Percentiles rank a stretch among this genome's conserved stretches.
phyloP scores from a whole-genome alignment of 2,888 invertebrate species.

The Ecdyonurus torrentis region DNA sequence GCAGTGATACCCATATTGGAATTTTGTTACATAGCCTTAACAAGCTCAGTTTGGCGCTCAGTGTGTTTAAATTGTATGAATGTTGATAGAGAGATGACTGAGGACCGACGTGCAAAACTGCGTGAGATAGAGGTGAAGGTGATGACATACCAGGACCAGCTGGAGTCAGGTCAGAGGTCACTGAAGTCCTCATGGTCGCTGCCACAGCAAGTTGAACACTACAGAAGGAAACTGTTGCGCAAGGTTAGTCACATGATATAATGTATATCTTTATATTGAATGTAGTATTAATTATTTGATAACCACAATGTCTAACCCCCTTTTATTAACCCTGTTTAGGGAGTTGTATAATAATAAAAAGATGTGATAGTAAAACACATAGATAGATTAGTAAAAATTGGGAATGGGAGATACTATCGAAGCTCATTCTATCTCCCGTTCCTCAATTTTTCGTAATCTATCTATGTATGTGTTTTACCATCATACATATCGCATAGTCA shows the following conservation, averaged over 20 bases:
- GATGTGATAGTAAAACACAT: too few relatives aligned
- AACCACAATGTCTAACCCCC: too few relatives aligned
- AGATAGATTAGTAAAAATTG: too few relatives aligned
- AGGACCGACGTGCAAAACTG: slow-evolving; percentile 53
- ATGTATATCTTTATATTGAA: background rate
- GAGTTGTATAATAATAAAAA: too few relatives aligned
- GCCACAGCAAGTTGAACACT: slow-evolving; percentile 75
- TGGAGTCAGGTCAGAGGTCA: slow-evolving; percentile 67
- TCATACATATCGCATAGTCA: too few relatives aligned
- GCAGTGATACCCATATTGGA: too few relatives aligned
- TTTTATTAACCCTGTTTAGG: too few relatives aligned
- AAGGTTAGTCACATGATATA: slow-evolving; percentile 36
- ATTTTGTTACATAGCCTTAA: background rate
- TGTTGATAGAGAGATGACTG: slow-evolving; percentile 44
- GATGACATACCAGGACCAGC: slow-evolving; percentile 88
- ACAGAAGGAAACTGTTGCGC: slow-evolving; percentile 70
- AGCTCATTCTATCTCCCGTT: too few relatives aligned
- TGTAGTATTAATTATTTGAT: too few relatives aligned
- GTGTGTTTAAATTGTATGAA: slow-evolving; percentile 13
- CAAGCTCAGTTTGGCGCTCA: background rate
- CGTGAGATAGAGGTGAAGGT: slow-evolving; percentile 92
- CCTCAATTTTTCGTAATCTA: too few relatives aligned
- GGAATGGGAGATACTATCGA: too few relatives aligned
- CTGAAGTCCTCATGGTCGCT: slow-evolving; percentile 57
- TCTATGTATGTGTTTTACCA: too few relatives aligned